These are phyloP conservation scores for Otis tarda DNA, from an alignment of 2,113 vertebrate genomes.

Conservation along the genomic window DNA sequence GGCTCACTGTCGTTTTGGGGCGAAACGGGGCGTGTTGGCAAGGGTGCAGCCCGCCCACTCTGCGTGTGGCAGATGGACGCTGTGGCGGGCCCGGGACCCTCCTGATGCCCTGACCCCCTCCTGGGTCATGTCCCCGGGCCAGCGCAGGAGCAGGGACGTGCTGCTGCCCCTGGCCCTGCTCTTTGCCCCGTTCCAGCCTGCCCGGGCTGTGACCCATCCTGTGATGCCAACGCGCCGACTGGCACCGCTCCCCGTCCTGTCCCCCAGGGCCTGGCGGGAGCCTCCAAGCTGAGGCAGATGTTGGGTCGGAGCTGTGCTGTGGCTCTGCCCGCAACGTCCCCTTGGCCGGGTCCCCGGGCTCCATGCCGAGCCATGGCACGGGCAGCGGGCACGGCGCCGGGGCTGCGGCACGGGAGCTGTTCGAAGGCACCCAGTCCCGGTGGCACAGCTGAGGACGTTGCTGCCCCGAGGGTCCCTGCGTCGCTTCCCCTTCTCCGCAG, in stretches of 20 bases:
- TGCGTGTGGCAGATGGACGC: background rate
- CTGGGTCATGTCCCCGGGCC: background rate
- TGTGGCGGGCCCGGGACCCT: background rate
- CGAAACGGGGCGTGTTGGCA: background rate
- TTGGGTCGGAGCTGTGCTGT: background rate
- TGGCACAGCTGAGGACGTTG: accelerated
- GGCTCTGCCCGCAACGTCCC: background rate
- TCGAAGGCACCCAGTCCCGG: background rate
- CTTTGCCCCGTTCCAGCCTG: background rate
- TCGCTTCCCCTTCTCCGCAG: background rate
- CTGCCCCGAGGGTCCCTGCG: background rate
- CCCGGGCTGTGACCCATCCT: background rate
- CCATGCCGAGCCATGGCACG: background rate
- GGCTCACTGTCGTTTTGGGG: too few relatives aligned
- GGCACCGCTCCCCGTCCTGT: background rate
- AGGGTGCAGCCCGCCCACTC: background rate
- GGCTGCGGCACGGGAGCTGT: background rate
- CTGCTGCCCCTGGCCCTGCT: background rate
- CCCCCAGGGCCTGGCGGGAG: background rate
- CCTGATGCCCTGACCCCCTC: too few relatives aligned
- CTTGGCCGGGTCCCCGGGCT: background rate
- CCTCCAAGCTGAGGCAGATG: background rate
- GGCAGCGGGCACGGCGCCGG: accelerated
- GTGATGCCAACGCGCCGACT: background rate
- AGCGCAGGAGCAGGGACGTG: background rate